Evolutionary conservation across 2,113 vertebrate species (phyloP), one percentile per base, ranked within the genome.

Genomic region (Muntiacus reevesi): DNA sequence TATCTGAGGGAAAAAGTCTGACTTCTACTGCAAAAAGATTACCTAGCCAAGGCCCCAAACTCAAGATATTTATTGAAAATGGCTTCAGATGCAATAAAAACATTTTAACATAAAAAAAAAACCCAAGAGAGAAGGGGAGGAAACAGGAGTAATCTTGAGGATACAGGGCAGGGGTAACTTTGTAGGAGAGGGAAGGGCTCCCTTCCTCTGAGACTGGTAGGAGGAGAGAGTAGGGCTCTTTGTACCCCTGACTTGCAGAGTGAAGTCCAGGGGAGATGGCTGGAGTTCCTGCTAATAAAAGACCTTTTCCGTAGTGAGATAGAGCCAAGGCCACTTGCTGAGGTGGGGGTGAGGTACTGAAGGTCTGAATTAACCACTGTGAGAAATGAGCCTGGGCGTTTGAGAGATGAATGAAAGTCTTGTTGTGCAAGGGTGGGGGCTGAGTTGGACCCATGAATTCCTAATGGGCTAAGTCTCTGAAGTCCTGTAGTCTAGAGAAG

Each of bases 311-410:
- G 71, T 50, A 47, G 43, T 82, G 45, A 88, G 93, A 40, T 15
- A 87, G 74, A 91, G 91, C 59, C 64, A 55, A 55, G 54, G 33
- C 45, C 60, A 47, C 84, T 89, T 87, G 92, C 84, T 92, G 62
- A 67, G 57, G 57, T 74, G 6, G 30, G 36, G 40, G 14, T 28
- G 50, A 85, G 40, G 64, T 85, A 94, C 89, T 64, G 7, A 50
- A 89, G 91, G 74, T 85, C 90, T 98, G 94, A 97, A 93, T 97
- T 74, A 94, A 19, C 62, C 55, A 81, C 89, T 89, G 64, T 96
- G 62, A 93, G 64, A 47, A 87, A 33, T 40, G 85, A 91, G 90
- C 91, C 90, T 92, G 94, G 71, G 93, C 52, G 5, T 57, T 1
- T 17, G 52, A 43, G 85, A 64, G 67, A 86, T 94, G 94, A 98